These are phyloP conservation scores for Mormyrops attenuatus DNA, from an alignment of 2,797 vertebrate species.

Conservation along the genomic window DNA sequence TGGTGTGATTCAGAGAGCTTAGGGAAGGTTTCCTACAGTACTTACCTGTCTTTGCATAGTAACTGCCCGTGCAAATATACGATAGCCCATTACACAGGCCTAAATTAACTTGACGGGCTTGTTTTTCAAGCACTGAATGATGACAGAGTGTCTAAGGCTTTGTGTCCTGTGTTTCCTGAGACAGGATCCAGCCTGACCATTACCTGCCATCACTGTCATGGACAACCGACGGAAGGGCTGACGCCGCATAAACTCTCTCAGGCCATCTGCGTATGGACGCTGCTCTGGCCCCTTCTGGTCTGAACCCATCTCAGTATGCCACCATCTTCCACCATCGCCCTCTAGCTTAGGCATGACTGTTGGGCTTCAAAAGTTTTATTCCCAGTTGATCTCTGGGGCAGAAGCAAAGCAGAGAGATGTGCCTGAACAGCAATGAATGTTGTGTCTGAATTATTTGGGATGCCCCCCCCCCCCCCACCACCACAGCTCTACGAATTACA, in stretches of 20 bases:
- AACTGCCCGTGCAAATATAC: not conserved
- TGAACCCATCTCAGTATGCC: not conserved
- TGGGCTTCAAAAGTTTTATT: not conserved
- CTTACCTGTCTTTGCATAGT: not conserved
- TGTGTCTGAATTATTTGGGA: not conserved
- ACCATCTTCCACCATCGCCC: not conserved
- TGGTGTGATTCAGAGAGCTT: not conserved
- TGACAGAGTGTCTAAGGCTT: not conserved
- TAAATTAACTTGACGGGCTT: not conserved
- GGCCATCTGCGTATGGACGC: not conserved
- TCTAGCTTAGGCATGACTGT: not conserved
- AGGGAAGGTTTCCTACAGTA: not conserved
- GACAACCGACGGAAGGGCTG: not conserved
- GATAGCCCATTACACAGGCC: not conserved
- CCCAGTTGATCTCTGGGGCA: not conserved
- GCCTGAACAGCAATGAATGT: not conserved
- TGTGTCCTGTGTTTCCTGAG: not conserved
- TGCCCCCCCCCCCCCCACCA: not conserved
- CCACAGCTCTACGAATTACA: not conserved
- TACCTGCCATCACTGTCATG: not conserved
- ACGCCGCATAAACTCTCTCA: not conserved
- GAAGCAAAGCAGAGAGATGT: not conserved
- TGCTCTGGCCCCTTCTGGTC: not conserved
- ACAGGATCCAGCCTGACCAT: not conserved
- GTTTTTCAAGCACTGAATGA: not conserved